phyloP scores from a whole-genome alignment of 2,113 vertebrate species.

The Sturnira hondurensis region DNA sequence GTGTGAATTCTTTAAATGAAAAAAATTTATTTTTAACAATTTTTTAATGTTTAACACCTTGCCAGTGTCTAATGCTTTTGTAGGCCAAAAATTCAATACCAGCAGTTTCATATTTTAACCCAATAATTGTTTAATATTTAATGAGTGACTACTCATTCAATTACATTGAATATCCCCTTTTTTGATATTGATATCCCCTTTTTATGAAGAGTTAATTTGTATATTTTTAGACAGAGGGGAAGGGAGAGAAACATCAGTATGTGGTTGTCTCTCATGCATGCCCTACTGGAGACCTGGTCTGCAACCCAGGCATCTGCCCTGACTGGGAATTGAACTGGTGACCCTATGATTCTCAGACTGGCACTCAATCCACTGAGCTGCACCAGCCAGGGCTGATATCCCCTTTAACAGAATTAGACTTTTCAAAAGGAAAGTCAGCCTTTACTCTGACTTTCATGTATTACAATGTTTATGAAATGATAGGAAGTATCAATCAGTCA shows the following conservation, averaged over 20 bases:
- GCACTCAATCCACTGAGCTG: too few species aligned
- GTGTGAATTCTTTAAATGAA: background rate
- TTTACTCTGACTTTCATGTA: background rate
- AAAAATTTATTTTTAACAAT: background rate
- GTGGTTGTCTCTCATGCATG: too few species aligned
- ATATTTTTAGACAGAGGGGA: too few species aligned
- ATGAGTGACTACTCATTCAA: background rate
- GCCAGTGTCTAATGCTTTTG: background rate
- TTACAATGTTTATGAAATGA: background rate
- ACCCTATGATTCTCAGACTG: too few species aligned
- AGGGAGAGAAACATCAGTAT: too few species aligned
- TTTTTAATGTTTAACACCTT: background rate
- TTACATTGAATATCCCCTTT: background rate
- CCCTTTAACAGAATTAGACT: background rate
- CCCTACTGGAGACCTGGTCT: too few species aligned
- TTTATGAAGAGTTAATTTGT: too few species aligned
- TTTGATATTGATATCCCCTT: too few species aligned
- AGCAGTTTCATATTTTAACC: background rate
- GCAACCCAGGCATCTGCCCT: too few species aligned
- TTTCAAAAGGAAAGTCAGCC: background rate
- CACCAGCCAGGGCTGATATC: too few species aligned
- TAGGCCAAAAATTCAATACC: background rate
- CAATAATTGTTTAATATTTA: background rate
- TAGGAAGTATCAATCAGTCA: background rate
- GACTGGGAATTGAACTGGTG: too few species aligned